Conservation (phyloP, 2,113 vertebrate species). For the Pavo muticus region DNA sequence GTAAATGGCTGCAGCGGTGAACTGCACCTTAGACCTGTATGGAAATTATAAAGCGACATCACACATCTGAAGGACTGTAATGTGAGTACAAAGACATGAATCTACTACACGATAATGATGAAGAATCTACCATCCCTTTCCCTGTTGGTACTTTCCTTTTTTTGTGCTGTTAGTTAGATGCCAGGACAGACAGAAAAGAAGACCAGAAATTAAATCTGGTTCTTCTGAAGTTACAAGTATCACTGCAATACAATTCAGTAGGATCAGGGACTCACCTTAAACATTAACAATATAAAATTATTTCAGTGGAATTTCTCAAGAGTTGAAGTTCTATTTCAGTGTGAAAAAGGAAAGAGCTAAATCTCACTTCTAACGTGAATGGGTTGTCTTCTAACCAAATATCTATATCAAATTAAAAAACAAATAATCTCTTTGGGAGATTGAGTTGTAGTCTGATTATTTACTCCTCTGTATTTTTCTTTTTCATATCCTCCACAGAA, state of each 20-base stretch:
- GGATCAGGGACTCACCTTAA: background rate
- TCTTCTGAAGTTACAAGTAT: background rate
- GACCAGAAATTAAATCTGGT: background rate
- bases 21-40: background rate
- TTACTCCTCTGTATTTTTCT: background rate
- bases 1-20: background rate
- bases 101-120: background rate
- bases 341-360: background rate
- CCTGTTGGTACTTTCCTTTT: background rate
- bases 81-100: background rate
- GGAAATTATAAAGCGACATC: background rate
- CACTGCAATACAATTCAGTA: background rate
- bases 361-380: background rate
- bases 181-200: background rate
- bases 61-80: background rate
- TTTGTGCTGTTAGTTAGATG: background rate
- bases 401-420: background rate
- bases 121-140: background rate
- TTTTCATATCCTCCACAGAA: background rate
- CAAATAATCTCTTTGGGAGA: background rate
- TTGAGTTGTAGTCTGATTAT: conserved; percentile 14
- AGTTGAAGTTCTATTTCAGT: background rate
- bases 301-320: background rate
- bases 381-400: background rate
- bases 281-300: background rate